phyloP scores from a whole-genome alignment of 2,888 invertebrate species.

The Mesorhabditis sp. region DNA sequence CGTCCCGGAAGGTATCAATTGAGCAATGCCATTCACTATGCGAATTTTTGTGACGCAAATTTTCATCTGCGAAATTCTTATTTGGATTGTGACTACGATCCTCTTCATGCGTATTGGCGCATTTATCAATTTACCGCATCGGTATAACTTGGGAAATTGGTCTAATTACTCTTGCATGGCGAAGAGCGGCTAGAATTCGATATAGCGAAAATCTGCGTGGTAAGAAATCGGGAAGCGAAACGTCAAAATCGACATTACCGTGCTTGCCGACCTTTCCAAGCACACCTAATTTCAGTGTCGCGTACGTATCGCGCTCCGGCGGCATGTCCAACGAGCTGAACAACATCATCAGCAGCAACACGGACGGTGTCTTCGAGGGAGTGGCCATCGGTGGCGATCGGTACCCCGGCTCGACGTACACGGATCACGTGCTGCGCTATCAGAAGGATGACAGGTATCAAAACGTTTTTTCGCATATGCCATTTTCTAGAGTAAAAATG shows the following conservation, averaged over 20 bases:
- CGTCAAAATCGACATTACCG: no score
- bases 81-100: no score
- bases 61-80: no score
- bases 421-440: conserved; percentile 88
- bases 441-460: conserved; percentile 65
- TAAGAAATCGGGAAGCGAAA: no score
- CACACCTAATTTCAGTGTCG: conserved; percentile 70
- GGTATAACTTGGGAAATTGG: no score
- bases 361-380: conserved; percentile 73
- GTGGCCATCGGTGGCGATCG: conserved; percentile 94
- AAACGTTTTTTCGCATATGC: conserved; percentile 1
- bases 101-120: no score
- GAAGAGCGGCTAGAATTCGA: no score
- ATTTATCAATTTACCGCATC: no score
- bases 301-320: conserved; percentile 95
- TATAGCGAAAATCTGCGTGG: no score
- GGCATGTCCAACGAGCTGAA: conserved; percentile 99
- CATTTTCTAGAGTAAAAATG: conserved; percentile 72
- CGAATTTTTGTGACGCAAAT: no score
- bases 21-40: not conserved
- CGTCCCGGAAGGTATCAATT: conserved; percentile 74
- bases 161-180: no score
- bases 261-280: no score
- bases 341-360: conserved; percentile 91
- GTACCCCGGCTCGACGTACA: conserved; percentile 95